A percentile compares a stretch with the other conserved stretches of the same genome.
These are phyloP conservation scores for Caligus rogercresseyi DNA, from an alignment of 1,140 invertebrate genomes.

Conservation along the genomic window DNA sequence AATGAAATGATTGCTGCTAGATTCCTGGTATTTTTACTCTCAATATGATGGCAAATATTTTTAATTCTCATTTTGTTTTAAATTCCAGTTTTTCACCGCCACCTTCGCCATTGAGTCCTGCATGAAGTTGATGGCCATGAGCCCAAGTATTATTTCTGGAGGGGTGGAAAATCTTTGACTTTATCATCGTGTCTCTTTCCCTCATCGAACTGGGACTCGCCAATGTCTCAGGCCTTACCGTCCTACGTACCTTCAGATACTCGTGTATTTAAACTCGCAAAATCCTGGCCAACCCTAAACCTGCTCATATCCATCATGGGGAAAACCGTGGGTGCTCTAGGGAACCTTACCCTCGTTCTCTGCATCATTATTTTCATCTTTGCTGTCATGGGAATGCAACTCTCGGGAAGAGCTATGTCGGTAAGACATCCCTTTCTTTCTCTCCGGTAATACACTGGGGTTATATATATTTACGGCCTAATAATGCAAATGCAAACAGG, in stretches of 20 bases:
- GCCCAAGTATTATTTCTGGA: constrained; percentile 95
- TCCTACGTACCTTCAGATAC: constrained; percentile 93
- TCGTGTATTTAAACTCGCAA: constrained; percentile 95
- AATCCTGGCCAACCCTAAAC: constrained; percentile 96
- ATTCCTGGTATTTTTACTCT: no score
- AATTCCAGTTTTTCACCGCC: constrained; percentile 78
- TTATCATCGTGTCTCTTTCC: constrained; percentile 89
- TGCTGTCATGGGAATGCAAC: constrained; percentile 94
- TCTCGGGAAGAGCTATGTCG: constrained; percentile 78
- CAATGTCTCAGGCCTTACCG: constrained; percentile 82
- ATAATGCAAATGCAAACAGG: no score
- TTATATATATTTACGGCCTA: no score
- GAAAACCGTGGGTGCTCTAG: constrained; percentile 87
- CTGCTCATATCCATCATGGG: constrained; percentile 96
- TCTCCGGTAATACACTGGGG: constrained; percentile 21
- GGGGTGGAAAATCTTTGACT: constrained; percentile 98
- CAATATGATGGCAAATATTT: no score
- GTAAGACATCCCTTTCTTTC: no score
- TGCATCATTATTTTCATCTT: constrained; percentile 98
- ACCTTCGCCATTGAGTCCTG: constrained; percentile 93
- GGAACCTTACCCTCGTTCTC: constrained; percentile 90
- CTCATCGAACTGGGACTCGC: constrained; percentile 78
- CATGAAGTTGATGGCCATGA: constrained; percentile 87
- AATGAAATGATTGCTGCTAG: no score
- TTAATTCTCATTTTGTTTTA: no score